Evolutionary conservation across 2,888 invertebrate genomes (phyloP).

Genomic region (Drosophila formosana): DNA sequence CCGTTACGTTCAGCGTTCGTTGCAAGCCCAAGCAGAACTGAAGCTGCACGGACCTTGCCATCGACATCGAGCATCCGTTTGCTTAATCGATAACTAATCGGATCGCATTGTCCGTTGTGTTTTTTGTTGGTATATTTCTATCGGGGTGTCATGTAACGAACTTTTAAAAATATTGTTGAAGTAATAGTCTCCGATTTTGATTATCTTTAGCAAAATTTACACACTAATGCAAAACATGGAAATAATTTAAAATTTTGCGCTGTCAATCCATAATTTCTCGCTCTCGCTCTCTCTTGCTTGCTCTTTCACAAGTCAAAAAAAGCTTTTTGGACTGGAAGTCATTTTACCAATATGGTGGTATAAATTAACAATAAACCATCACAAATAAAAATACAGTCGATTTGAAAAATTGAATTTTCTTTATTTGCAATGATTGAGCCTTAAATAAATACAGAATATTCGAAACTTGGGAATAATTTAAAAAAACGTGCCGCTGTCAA

Average conservation of each 20-base stretch:
- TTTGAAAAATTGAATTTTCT: slow-evolving; percentile 76
- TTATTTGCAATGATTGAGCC: slow-evolving; percentile 67
- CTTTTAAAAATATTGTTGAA: no score
- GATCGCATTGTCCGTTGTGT: not conserved
- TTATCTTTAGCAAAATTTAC: no score
- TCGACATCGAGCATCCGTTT: not conserved
- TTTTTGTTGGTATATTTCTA: not conserved
- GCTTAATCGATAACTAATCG: not conserved
- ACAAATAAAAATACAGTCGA: not conserved
- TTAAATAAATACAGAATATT: slow-evolving; percentile 74
- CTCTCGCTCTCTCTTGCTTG: not conserved
- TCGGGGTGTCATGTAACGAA: not conserved
- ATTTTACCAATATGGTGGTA: no score
- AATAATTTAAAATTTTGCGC: no score
- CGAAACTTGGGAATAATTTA: slow-evolving; percentile 39
- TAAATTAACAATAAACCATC: not conserved
- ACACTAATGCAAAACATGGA: no score
- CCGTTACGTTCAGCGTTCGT: not conserved
- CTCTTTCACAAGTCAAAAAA: no score
- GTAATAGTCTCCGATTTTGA: no score
- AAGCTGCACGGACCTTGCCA: slow-evolving; percentile 3
- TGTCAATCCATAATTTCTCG: no score
- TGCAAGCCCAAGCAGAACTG: slow-evolving; percentile 30
- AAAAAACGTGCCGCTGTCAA: slow-evolving; percentile 58
- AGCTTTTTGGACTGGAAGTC: no score